Evolutionary conservation across 2,888 invertebrate species (phyloP), one percentile per base, ranked within the genome.

Genomic region (Stenodema calcarata): DNA sequence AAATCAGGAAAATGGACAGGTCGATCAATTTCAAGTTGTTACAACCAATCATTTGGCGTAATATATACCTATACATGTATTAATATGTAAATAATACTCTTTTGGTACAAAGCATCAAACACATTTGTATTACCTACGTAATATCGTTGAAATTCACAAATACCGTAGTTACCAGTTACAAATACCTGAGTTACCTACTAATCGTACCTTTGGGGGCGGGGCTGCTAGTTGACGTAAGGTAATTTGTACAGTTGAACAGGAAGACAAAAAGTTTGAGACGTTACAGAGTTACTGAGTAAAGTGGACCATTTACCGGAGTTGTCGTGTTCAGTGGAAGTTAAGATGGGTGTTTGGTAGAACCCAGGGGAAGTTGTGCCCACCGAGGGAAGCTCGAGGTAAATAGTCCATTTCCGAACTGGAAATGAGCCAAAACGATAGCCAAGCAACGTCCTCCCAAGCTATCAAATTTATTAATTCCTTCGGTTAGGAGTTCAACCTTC

Each of bases 361-460:
- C 35, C 41, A 30, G 18, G 35, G 73, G 73, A 73, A 73, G 73
- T 73, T 73, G 73, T 73, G 73, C 73, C 30, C 73, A 35, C 35
- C 62, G 35, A 73, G 73, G 28, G 73, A 62, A 73, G 73, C 73
- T 73, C 41, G 73, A 73, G 73, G 73, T 73, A 73, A 73, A 73
- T 73, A 73, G 73, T 73, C 73, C 73, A 73, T 73, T 73, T 73
- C 73, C 73, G 73, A 73, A 73, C 73, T 73, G 73, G 73, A 73
- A 73, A 73, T 73, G 73, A 18, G 73, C 73, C 73, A 73, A 73
- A 73, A 73, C 73, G 73, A 73, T 73, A 73, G 30, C 73, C 41
- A 35, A 41, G 35, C 28, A 28, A 27, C 14, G 30, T 28, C 35
- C 28, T 70, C n/a, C 73, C 73, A 41, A 73, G 73, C 35, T 35